Evolutionary conservation across 2,113 vertebrate species (phyloP).

Genomic region (Nanorana parkeri): DNA sequence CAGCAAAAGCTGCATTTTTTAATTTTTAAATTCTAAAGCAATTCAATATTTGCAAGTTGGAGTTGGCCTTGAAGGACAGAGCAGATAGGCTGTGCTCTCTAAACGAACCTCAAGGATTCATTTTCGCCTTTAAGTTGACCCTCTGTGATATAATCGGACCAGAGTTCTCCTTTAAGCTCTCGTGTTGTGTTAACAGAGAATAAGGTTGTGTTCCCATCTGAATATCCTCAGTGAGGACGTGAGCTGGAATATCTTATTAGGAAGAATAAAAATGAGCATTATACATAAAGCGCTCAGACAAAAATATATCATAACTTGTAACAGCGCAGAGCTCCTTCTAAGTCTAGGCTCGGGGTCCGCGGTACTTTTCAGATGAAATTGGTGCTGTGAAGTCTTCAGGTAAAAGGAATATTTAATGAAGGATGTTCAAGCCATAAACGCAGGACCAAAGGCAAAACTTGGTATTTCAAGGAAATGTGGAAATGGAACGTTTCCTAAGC

Average conservation of each 20-base stretch:
- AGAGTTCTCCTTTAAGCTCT: no score
- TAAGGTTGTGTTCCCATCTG: not conserved
- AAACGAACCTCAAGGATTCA: no score
- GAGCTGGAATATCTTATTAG: not conserved
- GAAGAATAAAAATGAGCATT: constrained; percentile 5
- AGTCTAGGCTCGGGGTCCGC: not conserved
- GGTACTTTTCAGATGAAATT: not conserved
- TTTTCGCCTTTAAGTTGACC: no score
- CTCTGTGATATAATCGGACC: no score
- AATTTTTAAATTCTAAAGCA: no score
- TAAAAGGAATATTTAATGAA: not conserved
- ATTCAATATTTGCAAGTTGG: no score
- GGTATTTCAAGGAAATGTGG: not conserved
- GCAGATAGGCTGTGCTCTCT: no score
- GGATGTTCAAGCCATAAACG: not conserved
- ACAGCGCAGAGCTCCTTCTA: no score
- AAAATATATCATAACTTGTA: not conserved
- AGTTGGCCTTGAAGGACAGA: no score
- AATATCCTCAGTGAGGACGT: not conserved
- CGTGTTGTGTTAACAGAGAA: no score
- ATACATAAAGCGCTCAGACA: not conserved
- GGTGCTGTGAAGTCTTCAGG: not conserved
- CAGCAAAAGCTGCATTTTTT: no score
- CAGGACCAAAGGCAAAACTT: not conserved
- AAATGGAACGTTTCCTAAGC: not conserved